Evolutionary conservation across 2,797 vertebrate species (phyloP).

Genomic region (Arnoldichthys spilopterus): DNA sequence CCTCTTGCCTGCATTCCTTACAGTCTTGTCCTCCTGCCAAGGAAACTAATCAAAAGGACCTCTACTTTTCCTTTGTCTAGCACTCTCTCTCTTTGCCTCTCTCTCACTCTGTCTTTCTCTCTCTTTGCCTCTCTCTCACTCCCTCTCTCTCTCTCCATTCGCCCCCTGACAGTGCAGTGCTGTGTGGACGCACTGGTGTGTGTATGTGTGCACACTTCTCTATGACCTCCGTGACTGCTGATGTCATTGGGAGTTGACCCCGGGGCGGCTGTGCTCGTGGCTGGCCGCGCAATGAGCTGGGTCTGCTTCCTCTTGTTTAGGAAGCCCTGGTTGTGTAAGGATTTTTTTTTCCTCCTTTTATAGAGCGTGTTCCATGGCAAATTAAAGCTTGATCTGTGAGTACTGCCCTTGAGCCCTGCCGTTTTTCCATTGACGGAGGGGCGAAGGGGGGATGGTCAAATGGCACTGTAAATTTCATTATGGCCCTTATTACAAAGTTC

Average conservation of each 20-base stretch:
- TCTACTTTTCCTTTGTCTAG: slow-evolving; percentile 55
- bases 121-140: slow-evolving; percentile 54
- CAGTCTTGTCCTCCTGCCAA: slow-evolving; percentile 91
- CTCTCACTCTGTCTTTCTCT: slow-evolving; percentile 66
- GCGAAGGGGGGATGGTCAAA: background rate
- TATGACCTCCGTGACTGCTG: slow-evolving; percentile 64
- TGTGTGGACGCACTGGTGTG: slow-evolving; percentile 50
- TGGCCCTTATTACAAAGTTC: background rate
- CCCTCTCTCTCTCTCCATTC: slow-evolving; percentile 47
- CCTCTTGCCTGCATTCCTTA: slow-evolving; percentile 84
- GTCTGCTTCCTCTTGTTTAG: slow-evolving; percentile 67
- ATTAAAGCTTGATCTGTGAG: slow-evolving; percentile 44
- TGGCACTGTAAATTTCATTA: slow-evolving; percentile 20
- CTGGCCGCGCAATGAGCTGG: slow-evolving; percentile 61
- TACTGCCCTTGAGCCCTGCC: background rate
- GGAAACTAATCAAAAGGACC: slow-evolving; percentile 85
- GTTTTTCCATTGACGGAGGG: slow-evolving; percentile 12
- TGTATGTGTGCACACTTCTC: slow-evolving; percentile 62
- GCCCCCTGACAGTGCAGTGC: slow-evolving; percentile 13
- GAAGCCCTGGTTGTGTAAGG: slow-evolving; percentile 62
- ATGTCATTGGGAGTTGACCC: slow-evolving; percentile 71
- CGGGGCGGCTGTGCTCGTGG: slow-evolving; percentile 64
- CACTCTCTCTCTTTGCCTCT: slow-evolving; percentile 44
- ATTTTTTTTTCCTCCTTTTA: slow-evolving; percentile 64
- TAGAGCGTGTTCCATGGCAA: slow-evolving; percentile 64